A percentile compares a stretch with the other conserved stretches of the same genome.
Conservation (phyloP, 2,888 invertebrate genomes). For the Drosophila algonquin region DNA sequence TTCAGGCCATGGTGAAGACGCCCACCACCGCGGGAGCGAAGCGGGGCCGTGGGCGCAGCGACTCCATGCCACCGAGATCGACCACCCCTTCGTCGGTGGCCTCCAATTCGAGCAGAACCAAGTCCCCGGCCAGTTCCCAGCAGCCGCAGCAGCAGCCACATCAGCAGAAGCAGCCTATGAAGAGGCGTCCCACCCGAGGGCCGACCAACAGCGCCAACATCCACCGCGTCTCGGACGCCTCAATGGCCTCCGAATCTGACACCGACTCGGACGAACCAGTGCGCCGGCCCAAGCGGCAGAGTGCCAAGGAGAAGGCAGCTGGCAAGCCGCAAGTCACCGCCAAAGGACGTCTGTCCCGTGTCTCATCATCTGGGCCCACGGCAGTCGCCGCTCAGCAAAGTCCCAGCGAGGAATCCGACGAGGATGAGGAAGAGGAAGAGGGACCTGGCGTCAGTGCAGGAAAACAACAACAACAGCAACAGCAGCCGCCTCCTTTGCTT, state of each 20-base stretch:
- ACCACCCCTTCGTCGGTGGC: conserved; percentile 88
- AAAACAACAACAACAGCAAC: conserved; percentile 45
- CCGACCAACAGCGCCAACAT: conserved; percentile 71
- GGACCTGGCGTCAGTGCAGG: conserved; percentile 52
- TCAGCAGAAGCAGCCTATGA: conserved; percentile 68
- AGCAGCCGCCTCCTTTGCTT: conserved; percentile 10
- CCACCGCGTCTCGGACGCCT: conserved; percentile 86
- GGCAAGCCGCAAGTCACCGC: conserved; percentile 13
- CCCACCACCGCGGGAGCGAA: conserved; percentile 80
- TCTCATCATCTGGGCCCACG: conserved; percentile 52
- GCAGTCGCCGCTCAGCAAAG: conserved; percentile 79
- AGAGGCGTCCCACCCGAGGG: conserved; percentile 84
- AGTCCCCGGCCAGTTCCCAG: conserved; percentile 86
- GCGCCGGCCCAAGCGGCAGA: conserved; percentile 76
- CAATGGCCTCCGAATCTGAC: conserved; percentile 86
- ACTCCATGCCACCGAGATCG: conserved; percentile 85
- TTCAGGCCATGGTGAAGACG: conserved; percentile 35
- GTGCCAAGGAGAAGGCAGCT: conserved; percentile 41
- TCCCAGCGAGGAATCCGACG: conserved; percentile 86
- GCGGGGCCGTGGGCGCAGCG: conserved; percentile 85
- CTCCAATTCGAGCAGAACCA: conserved; percentile 87
- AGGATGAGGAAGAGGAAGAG: conserved; percentile 70
- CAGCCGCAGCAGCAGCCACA: conserved; percentile 52
- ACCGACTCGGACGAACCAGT: conserved; percentile 85
- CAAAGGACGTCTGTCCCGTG: conserved; percentile 43